Evolutionary conservation across 2,888 invertebrate genomes (phyloP).

Genomic region (Leptopterna dolabrata): DNA sequence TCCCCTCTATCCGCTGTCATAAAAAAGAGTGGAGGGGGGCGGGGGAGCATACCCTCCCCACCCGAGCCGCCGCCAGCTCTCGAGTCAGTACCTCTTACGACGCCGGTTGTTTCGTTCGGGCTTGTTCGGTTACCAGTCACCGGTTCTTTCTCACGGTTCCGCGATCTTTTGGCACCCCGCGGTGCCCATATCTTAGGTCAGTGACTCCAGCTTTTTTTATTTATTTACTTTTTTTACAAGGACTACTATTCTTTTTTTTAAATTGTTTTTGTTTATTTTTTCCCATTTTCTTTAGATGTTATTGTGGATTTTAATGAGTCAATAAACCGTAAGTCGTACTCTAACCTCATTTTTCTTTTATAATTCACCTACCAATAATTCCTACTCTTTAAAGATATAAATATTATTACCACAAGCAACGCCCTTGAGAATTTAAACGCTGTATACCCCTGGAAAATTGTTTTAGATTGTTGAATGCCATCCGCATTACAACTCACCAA

Average conservation of each 20-base stretch:
- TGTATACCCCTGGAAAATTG: too few relatives aligned
- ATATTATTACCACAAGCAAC: not conserved
- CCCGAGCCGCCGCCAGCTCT: not conserved
- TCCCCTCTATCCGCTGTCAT: not conserved
- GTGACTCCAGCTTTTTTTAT: not conserved
- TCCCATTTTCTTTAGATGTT: not conserved
- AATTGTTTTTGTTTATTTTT: not conserved
- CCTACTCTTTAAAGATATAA: not conserved
- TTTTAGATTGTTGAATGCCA: too few relatives aligned
- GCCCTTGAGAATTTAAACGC: too few relatives aligned
- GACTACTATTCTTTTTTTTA: not conserved
- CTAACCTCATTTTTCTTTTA: not conserved
- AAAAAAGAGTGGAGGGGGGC: slow-evolving; percentile 25
- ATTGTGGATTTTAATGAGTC: not conserved
- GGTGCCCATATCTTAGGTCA: not conserved
- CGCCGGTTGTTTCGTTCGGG: not conserved
- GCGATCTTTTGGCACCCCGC: not conserved
- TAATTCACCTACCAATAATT: not conserved
- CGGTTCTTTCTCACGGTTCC: not conserved
- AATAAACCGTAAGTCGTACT: not conserved
- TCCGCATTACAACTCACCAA: too few relatives aligned
- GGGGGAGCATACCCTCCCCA: not conserved
- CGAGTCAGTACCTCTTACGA: not conserved
- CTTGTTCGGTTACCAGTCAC: not conserved
- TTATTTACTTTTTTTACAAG: not conserved